Base-by-base conservation (phyloP, 2,888 invertebrate species). In the Mystacides longicornis region DNA sequence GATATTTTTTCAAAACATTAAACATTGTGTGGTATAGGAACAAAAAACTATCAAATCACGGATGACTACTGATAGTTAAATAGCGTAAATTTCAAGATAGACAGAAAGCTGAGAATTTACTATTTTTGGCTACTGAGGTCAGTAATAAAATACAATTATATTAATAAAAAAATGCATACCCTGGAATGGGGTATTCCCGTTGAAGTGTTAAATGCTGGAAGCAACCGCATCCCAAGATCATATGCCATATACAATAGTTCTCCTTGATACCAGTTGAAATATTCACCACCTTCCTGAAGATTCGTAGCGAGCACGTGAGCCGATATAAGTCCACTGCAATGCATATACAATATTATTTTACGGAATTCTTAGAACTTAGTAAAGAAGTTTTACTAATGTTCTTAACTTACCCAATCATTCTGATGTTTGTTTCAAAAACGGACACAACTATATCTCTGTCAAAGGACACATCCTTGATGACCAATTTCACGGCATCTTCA, bases 131-230 rank as follows among this genome's bases (percentile, higher is more conserved):
- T n/a, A n/a, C n/a, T n/a, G n/a, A n/a, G n/a, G n/a, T n/a, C n/a
- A n/a, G n/a, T n/a, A n/a, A n/a, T n/a, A n/a, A n/a, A n/a, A n/a
- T n/a, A n/a, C n/a, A n/a, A n/a, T n/a, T n/a, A n/a, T n/a, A n/a
- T n/a, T 7, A 31, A 31, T 31, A 14, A 31, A 31, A 31, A 9
- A 9, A 31, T 31, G 14, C 31, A 73, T 67, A 96, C 94, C 71
- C 90, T 83, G n/a, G 96, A 91, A 72, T 94, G 93, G 9, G 98
- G 98, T 67, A 98, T 91, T 47, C 98, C 98, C 1, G 97, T 97
- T 2, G 93, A 87, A 0, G 98, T 96, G 71, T 98, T 97, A 71
- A 99, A 99, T 2, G 98, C 96, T n/a, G 98, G 98, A 59, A 99
- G 72, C 54, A 98, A 78, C 61, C 96, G 79, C 67, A 87, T 88